Evolutionary conservation across 2,113 vertebrate species (phyloP).

Genomic region (Corapipo altera): DNA sequence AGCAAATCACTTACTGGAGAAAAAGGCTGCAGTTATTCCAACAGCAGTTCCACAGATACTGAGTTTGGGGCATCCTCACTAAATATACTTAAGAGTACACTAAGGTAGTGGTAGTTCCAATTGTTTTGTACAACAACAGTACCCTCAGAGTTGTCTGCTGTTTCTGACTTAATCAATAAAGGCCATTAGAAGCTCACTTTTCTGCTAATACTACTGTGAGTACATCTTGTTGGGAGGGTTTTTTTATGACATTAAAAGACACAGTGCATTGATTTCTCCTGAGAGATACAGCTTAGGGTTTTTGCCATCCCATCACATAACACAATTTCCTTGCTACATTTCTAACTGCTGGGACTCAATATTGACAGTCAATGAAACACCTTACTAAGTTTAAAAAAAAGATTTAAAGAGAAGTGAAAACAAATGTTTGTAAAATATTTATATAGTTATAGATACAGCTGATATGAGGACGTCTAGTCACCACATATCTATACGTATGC

Average conservation of each 20-base stretch:
- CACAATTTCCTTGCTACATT: not conserved
- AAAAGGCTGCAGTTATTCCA: not conserved
- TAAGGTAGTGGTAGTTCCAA: not conserved
- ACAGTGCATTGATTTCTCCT: constrained; percentile 45
- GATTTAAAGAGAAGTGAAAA: not conserved
- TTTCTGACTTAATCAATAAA: constrained; percentile 61
- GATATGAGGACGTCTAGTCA: not conserved
- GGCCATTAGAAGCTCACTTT: constrained; percentile 56
- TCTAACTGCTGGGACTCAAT: not conserved
- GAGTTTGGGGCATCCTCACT: not conserved
- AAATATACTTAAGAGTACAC: not conserved
- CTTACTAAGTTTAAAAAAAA: not conserved
- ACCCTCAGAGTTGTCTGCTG: constrained; percentile 16
- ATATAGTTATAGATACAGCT: not conserved
- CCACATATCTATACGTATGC: not conserved
- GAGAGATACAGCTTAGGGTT: not conserved
- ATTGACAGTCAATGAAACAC: not conserved
- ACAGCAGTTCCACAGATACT: not conserved
- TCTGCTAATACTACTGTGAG: constrained; percentile 32
- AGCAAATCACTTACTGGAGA: not conserved
- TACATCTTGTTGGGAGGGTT: not conserved
- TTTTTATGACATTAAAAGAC: constrained; percentile 52
- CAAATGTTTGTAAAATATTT: not conserved
- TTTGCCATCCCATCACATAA: constrained; percentile 16
- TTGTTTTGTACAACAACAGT: not conserved